Evolutionary conservation across 2,888 invertebrate genomes (phyloP).

Genomic region (Gari tellinella): DNA sequence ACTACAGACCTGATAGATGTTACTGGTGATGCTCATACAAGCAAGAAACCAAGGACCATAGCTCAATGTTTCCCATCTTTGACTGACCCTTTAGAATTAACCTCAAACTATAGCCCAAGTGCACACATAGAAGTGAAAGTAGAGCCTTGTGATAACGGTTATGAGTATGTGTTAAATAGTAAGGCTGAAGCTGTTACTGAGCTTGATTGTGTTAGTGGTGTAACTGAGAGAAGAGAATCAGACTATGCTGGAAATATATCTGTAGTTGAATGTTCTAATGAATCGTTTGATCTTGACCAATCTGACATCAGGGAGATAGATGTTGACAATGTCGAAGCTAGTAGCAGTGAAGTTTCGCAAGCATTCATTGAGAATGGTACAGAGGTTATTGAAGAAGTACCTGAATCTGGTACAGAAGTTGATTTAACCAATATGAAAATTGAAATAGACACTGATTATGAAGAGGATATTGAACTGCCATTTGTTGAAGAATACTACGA

Average conservation of each 20-base stretch:
- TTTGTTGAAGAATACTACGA: slow-evolving; percentile 37
- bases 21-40: not conserved
- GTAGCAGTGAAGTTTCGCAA: too few relatives aligned
- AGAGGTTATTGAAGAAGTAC: not conserved
- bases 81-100: not conserved
- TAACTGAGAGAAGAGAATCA: not conserved
- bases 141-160: not conserved
- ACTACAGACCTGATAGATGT: not conserved
- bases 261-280: not conserved
- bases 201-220: not conserved
- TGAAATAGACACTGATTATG: slow-evolving; percentile 8
- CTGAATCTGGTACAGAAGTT: too few relatives aligned
- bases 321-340: too few relatives aligned
- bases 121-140: not conserved
- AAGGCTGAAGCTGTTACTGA: too few relatives aligned
- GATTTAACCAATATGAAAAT: not conserved
- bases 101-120: not conserved
- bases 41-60: slow-evolving; percentile 11
- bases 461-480: slow-evolving; percentile 33
- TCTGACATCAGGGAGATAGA: too few relatives aligned
- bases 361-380: too few relatives aligned
- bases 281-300: too few relatives aligned
- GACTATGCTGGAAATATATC: not conserved
- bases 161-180: not conserved
- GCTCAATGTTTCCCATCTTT: slow-evolving; percentile 22